phyloP scores from a whole-genome alignment of 1,140 invertebrate genomes.

The Drosophila subpulchrella region DNA sequence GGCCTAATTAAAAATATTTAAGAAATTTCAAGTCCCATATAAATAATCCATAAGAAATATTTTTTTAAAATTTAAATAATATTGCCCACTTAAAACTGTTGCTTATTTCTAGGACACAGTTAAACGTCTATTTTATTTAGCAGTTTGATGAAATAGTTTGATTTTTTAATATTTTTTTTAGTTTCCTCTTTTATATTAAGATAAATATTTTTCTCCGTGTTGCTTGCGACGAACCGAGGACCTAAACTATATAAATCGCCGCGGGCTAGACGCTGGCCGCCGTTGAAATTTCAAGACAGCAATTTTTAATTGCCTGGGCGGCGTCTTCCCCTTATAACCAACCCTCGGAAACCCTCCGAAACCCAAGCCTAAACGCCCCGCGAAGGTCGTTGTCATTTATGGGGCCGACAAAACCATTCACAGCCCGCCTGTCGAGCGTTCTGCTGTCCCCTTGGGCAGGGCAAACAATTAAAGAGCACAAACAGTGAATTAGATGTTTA shows the following conservation, averaged over 20 bases:
- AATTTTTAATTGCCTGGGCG: slow-evolving; percentile 67
- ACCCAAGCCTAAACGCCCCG: background rate
- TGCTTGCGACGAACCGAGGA: slow-evolving; percentile 1
- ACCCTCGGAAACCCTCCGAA: background rate
- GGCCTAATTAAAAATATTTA: no score
- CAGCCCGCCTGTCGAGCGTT: slow-evolving; percentile 15
- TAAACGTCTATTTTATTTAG: no score
- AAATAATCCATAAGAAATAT: no score
- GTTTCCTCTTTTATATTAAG: background rate
- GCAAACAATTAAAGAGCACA: slow-evolving; percentile 62
- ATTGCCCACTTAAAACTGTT: no score
- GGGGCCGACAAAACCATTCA: slow-evolving; percentile 49
- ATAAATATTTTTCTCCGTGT: slow-evolving; percentile 8
- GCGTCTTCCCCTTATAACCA: background rate
- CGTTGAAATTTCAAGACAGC: slow-evolving; percentile 72
- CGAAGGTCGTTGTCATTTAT: slow-evolving; percentile 57
- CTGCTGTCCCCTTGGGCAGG: slow-evolving; percentile 39
- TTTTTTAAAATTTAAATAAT: no score
- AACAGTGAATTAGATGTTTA: slow-evolving; percentile 72
- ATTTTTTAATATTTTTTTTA: background rate
- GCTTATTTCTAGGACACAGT: no score
- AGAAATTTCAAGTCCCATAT: no score
- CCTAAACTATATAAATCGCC: slow-evolving; percentile 41
- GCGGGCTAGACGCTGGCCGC: slow-evolving; percentile 46
- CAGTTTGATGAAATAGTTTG: background rate